Conservation (phyloP, 2,797 vertebrate genomes). For the Trachops cirrhosus region DNA sequence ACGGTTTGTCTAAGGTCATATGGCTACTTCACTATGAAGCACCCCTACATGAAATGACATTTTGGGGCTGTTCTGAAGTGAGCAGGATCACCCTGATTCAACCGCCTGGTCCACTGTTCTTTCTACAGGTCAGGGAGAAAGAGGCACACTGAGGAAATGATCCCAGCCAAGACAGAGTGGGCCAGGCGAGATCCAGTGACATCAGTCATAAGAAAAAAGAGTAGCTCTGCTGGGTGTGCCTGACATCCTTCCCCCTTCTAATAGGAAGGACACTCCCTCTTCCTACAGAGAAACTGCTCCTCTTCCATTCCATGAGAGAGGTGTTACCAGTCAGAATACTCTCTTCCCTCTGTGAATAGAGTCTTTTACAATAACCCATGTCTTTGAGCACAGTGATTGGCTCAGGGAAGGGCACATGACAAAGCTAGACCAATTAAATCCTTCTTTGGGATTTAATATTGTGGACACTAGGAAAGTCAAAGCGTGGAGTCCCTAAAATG, state of each 20-base stretch:
- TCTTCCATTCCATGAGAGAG: background rate
- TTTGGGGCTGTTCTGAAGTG: background rate
- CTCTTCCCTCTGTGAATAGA: background rate
- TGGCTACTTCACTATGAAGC: background rate
- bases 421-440: background rate
- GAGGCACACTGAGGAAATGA: background rate
- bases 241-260: background rate
- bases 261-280: background rate
- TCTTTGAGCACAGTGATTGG: background rate
- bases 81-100: background rate
- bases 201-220: background rate
- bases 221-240: background rate
- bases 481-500: background rate
- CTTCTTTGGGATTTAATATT: background rate
- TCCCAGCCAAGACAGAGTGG: background rate
- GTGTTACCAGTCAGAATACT: background rate
- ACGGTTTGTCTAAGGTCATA: background rate
- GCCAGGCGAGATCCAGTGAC: background rate
- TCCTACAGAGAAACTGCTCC: background rate
- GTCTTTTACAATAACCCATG: background rate
- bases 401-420: background rate
- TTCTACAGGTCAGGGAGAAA: background rate
- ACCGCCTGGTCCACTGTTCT: background rate
- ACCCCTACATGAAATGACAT: background rate
- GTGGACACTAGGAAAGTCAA: background rate